Conservation (phyloP, 2,888 invertebrate genomes). For the Pegoplata infirma region DNA sequence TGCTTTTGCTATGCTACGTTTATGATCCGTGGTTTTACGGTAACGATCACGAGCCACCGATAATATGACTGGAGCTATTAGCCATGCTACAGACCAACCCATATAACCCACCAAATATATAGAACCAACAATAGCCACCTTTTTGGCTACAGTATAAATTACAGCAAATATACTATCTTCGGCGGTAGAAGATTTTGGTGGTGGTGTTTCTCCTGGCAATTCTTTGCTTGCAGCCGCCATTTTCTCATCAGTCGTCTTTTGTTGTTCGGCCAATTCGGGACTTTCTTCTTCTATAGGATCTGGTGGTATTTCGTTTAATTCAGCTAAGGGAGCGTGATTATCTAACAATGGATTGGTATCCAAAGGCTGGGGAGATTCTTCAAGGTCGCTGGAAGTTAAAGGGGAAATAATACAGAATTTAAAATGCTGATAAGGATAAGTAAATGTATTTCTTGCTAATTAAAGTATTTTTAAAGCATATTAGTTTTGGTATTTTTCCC, state of each 20-base stretch:
- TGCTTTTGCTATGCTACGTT: constrained; percentile 86
- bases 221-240: constrained; percentile 63
- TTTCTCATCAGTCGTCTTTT: constrained; percentile 18
- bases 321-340: constrained; percentile 44
- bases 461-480: background rate
- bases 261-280: constrained; percentile 4
- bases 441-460: constrained; percentile 1
- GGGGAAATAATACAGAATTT: too few relatives aligned
- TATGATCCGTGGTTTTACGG: constrained; percentile 86
- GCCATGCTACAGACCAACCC: constrained; percentile 90
- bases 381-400: constrained; percentile 41
- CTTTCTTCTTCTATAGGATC: constrained; percentile 40
- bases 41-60: constrained; percentile 89
- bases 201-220: constrained; percentile 22
- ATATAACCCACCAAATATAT: constrained; percentile 90
- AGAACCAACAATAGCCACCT: constrained; percentile 85
- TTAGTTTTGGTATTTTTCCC: background rate
- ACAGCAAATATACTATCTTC: constrained; percentile 80
- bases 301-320: constrained; percentile 43
- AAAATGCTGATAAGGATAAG: background rate
- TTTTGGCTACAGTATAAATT: constrained; percentile 83
- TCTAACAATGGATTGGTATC: constrained; percentile 18
- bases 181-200: constrained; percentile 44
- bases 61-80: constrained; percentile 87
- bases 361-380: constrained; percentile 2